Percentiles rank a stretch among this genome's conserved stretches.
phyloP scores from a whole-genome alignment of 2,888 invertebrate genomes.

The Pardosa pseudoannulata region DNA sequence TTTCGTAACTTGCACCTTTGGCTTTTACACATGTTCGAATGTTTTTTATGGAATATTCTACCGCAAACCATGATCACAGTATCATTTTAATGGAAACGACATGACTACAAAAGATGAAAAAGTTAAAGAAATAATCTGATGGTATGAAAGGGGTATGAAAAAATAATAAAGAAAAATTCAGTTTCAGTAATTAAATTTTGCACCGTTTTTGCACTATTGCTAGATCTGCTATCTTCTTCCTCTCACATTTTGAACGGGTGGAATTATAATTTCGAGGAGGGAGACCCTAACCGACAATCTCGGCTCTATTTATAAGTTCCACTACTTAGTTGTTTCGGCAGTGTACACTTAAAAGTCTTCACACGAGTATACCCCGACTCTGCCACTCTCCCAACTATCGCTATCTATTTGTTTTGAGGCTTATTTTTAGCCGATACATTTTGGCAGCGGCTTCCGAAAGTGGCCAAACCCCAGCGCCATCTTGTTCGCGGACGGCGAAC shows the following conservation, averaged over 20 bases:
- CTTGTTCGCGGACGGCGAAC: constrained; percentile 25
- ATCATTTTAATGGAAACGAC: not conserved
- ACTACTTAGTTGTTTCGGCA: not conserved
- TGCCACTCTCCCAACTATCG: constrained; percentile 21
- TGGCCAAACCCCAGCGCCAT: constrained; percentile 37
- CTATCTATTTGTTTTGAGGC: constrained; percentile 64
- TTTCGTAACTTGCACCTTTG: not conserved
- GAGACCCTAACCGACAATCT: not conserved
- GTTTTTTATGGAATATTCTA: not conserved
- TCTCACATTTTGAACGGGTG: not conserved
- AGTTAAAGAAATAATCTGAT: too few species aligned
- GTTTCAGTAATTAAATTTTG: too few species aligned
- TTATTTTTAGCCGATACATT: constrained; percentile 61
- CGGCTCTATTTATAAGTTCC: constrained; percentile 9
- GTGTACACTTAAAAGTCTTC: not conserved
- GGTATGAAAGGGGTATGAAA: too few species aligned
- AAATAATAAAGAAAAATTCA: too few species aligned
- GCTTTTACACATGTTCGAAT: not conserved
- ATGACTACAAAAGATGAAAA: too few species aligned
- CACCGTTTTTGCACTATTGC: too few species aligned
- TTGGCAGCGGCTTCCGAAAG: constrained; percentile 48
- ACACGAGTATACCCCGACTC: not conserved
- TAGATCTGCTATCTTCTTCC: not conserved
- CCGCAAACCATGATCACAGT: not conserved
- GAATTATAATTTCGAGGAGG: not conserved